Base-by-base conservation (phyloP, 2,113 vertebrate species). In the Clinocottus analis region DNA sequence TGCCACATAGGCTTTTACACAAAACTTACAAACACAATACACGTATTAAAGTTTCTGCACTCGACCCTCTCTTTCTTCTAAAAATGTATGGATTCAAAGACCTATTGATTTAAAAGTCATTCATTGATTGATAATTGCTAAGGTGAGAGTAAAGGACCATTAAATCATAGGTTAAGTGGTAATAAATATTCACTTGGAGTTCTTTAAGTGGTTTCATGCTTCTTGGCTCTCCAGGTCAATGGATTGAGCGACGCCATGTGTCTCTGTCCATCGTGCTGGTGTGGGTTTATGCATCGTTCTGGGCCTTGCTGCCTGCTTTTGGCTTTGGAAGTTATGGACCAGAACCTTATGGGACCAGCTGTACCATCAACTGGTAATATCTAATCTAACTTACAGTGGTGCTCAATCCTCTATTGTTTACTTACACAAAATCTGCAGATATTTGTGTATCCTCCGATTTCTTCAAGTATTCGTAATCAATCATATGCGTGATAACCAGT, bases 311-410 rank as follows among this genome's bases (percentile, higher is more conserved):
- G 12, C 90, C 91, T 29, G 74, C 66, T 16, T 90, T 78, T 86
- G 93, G 83, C 65, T 70, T 93, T 62, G 89, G 90, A 33, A 91
- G 86, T 45, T 93, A 93, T 13, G 83, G 88, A 76, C 79, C 90
- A 43, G 89, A 93, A 61, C 89, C 90, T 0, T 91, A 84, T 75
- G 87, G 91, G 17, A 91, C 75, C 55, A 93, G 90, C 86, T 91
- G 90, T 77, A 93, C 87, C 67, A 87, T 92, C 67, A 88, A 91
- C 80, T 91, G 87, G 90, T 89, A 85, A 75, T 66, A 21, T 11
- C 39, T n/a, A 2, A 29, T 33, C 53, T 59, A 2, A 21, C 17
- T 49, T 14, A 37, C 17, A 35, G 23, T 25, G 56, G 27, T 62
- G 33, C 41, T 59, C 16, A 0, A 39, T 67, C 6, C 31, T 27